phyloP scores from a whole-genome alignment of 2,113 vertebrate genomes.

The Thermophis baileyi region DNA sequence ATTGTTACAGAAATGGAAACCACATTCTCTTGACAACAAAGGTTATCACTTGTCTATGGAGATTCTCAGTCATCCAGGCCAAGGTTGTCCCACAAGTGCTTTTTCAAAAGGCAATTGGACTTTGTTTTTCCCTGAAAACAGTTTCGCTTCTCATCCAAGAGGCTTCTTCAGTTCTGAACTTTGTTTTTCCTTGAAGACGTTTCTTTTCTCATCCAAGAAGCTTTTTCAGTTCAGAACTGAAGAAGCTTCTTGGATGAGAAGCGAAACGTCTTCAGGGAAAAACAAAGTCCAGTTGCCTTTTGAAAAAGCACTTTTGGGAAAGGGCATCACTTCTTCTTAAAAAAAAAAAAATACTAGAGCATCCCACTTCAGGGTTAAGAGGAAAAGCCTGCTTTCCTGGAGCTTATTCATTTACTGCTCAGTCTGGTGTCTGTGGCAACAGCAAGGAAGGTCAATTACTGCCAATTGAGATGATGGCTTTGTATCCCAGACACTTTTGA shows the following conservation, averaged over 20 bases:
- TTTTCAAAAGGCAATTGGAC: not conserved
- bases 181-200: not conserved
- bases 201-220: not conserved
- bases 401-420: not conserved
- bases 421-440: not conserved
- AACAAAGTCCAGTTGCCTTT: not conserved
- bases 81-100: not conserved
- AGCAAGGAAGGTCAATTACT: slow-evolving; percentile 8
- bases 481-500: not conserved
- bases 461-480: slow-evolving; percentile 29
- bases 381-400: not conserved
- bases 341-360: slow-evolving; percentile 44
- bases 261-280: not conserved
- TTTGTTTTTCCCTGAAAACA: not conserved
- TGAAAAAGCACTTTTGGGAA: not conserved
- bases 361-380: not conserved
- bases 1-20: not conserved
- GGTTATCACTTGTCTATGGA: not conserved
- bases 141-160: not conserved
- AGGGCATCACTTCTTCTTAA: not conserved
- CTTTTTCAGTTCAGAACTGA: not conserved
- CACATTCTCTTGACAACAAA: not conserved
- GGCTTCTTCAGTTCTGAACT: not conserved
- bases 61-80: not conserved
- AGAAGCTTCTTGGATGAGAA: no score